These are phyloP conservation scores for Pteropus alecto DNA, from an alignment of 2,113 vertebrate genomes.

Conservation along the genomic window DNA sequence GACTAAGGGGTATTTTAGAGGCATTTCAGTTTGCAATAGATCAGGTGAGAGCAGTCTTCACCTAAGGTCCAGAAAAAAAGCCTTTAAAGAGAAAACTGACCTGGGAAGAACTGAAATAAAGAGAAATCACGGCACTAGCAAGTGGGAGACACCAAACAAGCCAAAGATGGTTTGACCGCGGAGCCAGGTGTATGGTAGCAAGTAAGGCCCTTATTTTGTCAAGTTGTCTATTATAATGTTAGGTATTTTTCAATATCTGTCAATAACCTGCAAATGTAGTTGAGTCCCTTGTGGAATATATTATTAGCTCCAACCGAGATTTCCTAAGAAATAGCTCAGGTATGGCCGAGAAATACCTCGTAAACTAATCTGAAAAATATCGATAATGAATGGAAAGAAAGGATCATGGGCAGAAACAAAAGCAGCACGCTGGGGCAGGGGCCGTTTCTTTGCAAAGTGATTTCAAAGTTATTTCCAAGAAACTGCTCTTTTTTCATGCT, in stretches of 20 bases:
- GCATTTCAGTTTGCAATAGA: neutral
- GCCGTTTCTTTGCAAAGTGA: neutral
- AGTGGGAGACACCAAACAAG: neutral
- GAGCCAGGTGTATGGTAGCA: neutral
- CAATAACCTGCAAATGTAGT: neutral
- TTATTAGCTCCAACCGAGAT: neutral
- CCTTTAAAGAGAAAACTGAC: neutral
- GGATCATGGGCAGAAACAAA: neutral
- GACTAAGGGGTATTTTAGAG: neutral
- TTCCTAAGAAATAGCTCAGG: neutral
- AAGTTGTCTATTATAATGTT: neutral
- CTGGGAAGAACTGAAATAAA: neutral
- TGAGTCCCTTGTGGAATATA: neutral
- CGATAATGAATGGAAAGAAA: neutral
- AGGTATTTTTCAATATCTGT: neutral
- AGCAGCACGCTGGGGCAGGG: neutral
- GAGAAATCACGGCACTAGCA: neutral
- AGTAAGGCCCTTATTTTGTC: neutral
- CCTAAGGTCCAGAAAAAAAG: neutral
- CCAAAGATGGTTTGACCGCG: neutral
- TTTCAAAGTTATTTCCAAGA: conserved; percentile 5
- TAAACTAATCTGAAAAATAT: neutral
- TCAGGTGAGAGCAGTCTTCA: neutral
- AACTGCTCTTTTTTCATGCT: neutral
- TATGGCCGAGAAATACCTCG: neutral